A percentile compares a stretch with the other conserved stretches of the same genome.
phyloP scores from a whole-genome alignment of 2,113 vertebrate species.

The Accipiter cooperii region DNA sequence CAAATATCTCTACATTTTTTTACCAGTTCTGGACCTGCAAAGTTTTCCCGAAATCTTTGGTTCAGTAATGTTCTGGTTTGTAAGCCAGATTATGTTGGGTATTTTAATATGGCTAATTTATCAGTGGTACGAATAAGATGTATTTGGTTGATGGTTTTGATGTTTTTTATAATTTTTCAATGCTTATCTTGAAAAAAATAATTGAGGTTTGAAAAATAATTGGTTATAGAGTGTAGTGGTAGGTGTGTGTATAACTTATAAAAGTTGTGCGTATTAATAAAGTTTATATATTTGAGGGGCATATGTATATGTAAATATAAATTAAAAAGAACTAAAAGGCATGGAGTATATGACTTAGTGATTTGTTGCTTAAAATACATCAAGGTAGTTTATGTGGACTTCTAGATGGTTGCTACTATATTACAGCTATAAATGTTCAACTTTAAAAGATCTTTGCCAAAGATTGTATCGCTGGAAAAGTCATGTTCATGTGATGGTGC shows the following conservation, averaged over 20 bases:
- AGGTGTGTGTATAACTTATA: not conserved
- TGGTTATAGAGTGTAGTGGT: not conserved
- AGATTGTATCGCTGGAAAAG: not conserved
- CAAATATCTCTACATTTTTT: not conserved
- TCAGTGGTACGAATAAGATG: not conserved
- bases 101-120: not conserved
- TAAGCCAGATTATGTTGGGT: fast-evolving
- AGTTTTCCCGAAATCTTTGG: not conserved
- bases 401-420: not conserved
- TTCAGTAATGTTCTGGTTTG: not conserved
- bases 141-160: not conserved
- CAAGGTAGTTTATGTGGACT: not conserved
- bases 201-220: not conserved
- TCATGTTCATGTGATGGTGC: fast-evolving
- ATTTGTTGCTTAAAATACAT: not conserved
- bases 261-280: not conserved
- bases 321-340: not conserved
- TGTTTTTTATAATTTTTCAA: not conserved
- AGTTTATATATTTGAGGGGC: not conserved
- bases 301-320: not conserved
- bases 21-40: not conserved
- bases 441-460: not conserved
- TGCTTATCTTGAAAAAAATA: not conserved
- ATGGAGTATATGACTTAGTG: not conserved
- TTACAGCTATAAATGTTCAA: not conserved